A percentile compares a stretch with the other conserved stretches of the same genome.
These are phyloP conservation scores for Trichoplax adhaerens DNA, from an alignment of 37 sponge, comb jelly and placozoan genomes.

Conservation along the genomic window DNA sequence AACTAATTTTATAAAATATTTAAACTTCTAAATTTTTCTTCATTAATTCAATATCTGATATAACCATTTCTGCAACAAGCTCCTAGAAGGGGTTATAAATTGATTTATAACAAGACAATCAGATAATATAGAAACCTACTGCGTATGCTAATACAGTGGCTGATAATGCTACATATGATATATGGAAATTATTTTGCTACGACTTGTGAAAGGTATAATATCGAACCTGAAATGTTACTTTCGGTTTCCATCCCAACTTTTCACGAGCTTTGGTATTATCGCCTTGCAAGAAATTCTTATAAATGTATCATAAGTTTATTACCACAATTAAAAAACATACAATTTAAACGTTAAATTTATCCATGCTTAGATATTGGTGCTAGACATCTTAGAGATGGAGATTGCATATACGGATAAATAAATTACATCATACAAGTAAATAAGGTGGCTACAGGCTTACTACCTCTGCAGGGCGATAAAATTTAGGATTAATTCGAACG, in stretches of 20 bases:
- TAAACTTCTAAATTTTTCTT: slow-evolving; percentile 45
- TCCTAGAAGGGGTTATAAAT: slow-evolving; percentile 17
- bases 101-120: too few relatives aligned
- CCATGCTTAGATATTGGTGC: too few relatives aligned
- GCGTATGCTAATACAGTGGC: too few relatives aligned
- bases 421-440: neutral
- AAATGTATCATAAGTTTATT: too few relatives aligned
- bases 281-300: slow-evolving; percentile 54
- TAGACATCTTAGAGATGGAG: too few relatives aligned
- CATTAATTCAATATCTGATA: slow-evolving; percentile 45
- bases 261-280: slow-evolving; percentile 53
- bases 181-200: too few relatives aligned
- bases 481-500: slow-evolving; percentile 56
- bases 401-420: neutral
- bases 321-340: too few relatives aligned
- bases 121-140: too few relatives aligned
- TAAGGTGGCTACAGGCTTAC: slow-evolving; percentile 19
- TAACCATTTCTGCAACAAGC: slow-evolving; percentile 70
- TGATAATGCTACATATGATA: too few relatives aligned
- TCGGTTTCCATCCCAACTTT: slow-evolving; percentile 51
- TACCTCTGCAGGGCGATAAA: slow-evolving; percentile 84
- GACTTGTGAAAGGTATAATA: neutral
- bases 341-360: too few relatives aligned
- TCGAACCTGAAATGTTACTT: slow-evolving; percentile 32
- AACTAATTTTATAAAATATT: neutral